Conservation (phyloP, 2,888 invertebrate genomes). For the Spodoptera littoralis region DNA sequence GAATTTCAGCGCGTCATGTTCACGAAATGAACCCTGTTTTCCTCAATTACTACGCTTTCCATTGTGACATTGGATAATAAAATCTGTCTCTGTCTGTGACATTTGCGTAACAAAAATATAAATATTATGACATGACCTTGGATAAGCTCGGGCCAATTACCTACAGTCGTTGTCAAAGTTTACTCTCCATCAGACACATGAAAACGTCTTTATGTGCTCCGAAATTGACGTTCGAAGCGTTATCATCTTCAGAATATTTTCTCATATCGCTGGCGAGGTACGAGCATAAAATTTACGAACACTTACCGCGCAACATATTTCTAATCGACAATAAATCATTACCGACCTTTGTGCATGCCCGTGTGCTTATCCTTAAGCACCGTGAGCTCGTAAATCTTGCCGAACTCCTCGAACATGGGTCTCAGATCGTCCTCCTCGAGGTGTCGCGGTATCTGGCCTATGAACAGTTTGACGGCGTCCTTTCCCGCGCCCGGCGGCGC, state of each 20-base stretch:
- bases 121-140: constrained; percentile 31
- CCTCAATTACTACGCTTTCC: constrained; percentile 23
- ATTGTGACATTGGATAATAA: constrained; percentile 38
- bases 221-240: constrained; percentile 5
- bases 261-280: constrained; percentile 21
- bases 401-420: constrained; percentile 97
- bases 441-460: constrained; percentile 97
- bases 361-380: constrained; percentile 98
- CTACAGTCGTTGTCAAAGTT: constrained; percentile 32
- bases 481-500: constrained; percentile 85
- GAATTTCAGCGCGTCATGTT: constrained; percentile 14
- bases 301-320: constrained; percentile 44
- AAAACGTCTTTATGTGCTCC: constrained; percentile 8
- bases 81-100: constrained; percentile 15
- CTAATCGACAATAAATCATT: constrained; percentile 56
- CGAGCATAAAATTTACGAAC: constrained; percentile 34
- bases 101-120: constrained; percentile 31
- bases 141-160: constrained; percentile 14
- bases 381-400: constrained; percentile 97
- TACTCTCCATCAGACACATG: constrained; percentile 9
- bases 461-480: constrained; percentile 94
- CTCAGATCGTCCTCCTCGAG: constrained; percentile 95
- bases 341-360: constrained; percentile 97
- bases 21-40: constrained; percentile 11
- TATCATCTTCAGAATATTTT: constrained; percentile 19